Conservation (phyloP, 2,797 vertebrate species). For the Pristis pectinata region DNA sequence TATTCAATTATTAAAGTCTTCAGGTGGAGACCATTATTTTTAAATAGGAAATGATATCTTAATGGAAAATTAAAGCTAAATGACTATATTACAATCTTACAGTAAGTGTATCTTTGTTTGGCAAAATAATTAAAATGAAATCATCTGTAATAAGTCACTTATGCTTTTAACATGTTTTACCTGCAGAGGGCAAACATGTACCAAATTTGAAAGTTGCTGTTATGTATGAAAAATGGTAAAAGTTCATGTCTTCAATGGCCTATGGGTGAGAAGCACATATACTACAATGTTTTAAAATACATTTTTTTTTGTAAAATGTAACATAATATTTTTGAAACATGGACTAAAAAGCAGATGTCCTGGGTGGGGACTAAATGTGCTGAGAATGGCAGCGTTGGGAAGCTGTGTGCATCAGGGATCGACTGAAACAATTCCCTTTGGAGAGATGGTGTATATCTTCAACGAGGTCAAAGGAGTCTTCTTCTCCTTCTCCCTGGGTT, state of each 20-base stretch:
- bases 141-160: neutral
- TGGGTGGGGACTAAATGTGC: too few relatives aligned
- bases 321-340: neutral
- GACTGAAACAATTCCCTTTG: too few relatives aligned
- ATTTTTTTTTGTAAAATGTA: neutral
- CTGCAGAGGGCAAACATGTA: constrained; percentile 29
- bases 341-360: neutral
- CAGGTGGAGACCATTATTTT: neutral
- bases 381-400: too few relatives aligned
- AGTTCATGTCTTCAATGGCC: neutral
- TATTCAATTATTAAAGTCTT: neutral
- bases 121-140: neutral
- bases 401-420: too few relatives aligned
- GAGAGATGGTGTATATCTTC: too few relatives aligned
- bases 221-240: neutral
- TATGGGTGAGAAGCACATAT: neutral
- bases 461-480: too few relatives aligned
- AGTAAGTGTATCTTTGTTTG: neutral
- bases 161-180: neutral
- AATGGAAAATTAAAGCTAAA: neutral
- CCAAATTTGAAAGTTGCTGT: neutral
- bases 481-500: too few relatives aligned
- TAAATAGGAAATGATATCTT: neutral
- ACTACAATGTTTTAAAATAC: neutral
- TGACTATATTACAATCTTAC: neutral